Evolutionary conservation across 2,113 vertebrate species (phyloP).

Genomic region (Thomomys bottae): DNA sequence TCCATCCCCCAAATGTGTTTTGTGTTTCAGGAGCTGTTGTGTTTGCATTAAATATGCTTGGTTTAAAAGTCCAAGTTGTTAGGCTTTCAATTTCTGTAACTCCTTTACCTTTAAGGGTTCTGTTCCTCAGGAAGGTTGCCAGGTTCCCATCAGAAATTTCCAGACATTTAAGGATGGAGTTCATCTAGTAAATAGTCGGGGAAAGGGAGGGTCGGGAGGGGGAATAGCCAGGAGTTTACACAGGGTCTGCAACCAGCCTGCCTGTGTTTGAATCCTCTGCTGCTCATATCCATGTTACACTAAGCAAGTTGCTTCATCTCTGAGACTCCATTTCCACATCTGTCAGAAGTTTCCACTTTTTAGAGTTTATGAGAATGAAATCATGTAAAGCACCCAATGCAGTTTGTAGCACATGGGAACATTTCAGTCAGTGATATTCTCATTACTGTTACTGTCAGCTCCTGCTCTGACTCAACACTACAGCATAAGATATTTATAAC

Average conservation of each 20-base stretch:
- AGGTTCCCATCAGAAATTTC: constrained; percentile 16
- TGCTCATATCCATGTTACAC: not conserved
- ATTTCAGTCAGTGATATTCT: not conserved
- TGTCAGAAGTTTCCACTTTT: not conserved
- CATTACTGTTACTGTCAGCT: not conserved
- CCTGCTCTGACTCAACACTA: not conserved
- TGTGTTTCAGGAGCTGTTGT: constrained; percentile 7
- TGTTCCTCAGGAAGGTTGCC: not conserved
- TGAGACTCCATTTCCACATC: constrained; percentile 5
- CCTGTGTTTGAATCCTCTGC: constrained; percentile 1
- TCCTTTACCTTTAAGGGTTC: not conserved
- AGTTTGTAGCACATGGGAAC: not conserved
- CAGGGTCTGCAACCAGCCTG: not conserved
- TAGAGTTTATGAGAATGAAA: not conserved
- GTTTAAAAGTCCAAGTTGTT: constrained; percentile 43
- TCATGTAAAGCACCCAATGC: not conserved
- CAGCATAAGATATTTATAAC: not conserved
- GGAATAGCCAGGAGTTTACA: no score
- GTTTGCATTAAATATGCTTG: not conserved
- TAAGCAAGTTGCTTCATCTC: not conserved
- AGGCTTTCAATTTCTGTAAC: constrained; percentile 23
- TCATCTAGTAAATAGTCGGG: not conserved
- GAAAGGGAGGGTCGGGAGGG: no score
- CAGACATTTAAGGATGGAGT: not conserved
- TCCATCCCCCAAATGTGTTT: not conserved